Conservation (phyloP, 2,888 invertebrate species). For the Callimorpha dominula region DNA sequence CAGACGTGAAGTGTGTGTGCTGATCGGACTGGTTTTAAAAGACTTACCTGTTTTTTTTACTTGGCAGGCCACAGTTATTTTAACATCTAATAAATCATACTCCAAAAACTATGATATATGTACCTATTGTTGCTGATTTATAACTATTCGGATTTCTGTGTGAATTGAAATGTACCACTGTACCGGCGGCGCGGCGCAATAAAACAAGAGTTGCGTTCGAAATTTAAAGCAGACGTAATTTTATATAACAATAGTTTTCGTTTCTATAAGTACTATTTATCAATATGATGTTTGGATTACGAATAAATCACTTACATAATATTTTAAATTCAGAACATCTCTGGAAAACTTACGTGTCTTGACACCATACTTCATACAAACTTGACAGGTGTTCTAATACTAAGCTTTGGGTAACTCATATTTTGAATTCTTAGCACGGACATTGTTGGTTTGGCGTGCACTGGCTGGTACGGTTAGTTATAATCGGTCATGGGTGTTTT, state of each 20-base stretch:
- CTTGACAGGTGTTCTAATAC: slow-evolving; percentile 46
- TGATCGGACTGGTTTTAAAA: not conserved
- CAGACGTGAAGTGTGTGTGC: not conserved
- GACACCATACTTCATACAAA: slow-evolving; percentile 46
- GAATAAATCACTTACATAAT: slow-evolving; percentile 29
- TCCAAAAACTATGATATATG: not conserved
- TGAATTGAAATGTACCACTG: not conserved
- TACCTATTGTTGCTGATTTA: slow-evolving; percentile 10
- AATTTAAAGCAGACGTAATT: slow-evolving; percentile 39
- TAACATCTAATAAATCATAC: slow-evolving; percentile 14
- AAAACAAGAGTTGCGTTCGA: slow-evolving; percentile 30
- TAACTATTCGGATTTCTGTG: not conserved
- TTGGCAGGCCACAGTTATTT: not conserved
- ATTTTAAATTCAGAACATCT: slow-evolving; percentile 55
- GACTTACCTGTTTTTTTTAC: not conserved
- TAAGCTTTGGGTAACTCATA: slow-evolving; percentile 45
- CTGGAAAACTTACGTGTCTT: slow-evolving; percentile 44
- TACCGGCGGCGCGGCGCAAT: not conserved
- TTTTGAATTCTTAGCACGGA: slow-evolving; percentile 56
- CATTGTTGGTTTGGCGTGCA: slow-evolving; percentile 44
- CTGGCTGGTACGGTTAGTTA: slow-evolving; percentile 55
- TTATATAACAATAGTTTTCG: slow-evolving; percentile 47
- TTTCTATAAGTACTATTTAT: slow-evolving; percentile 17
- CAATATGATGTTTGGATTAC: slow-evolving; percentile 38
- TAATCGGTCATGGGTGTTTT: slow-evolving; percentile 38